Base-by-base conservation (phyloP, 2,888 invertebrate genomes). In the Apotomis turbidana region DNA sequence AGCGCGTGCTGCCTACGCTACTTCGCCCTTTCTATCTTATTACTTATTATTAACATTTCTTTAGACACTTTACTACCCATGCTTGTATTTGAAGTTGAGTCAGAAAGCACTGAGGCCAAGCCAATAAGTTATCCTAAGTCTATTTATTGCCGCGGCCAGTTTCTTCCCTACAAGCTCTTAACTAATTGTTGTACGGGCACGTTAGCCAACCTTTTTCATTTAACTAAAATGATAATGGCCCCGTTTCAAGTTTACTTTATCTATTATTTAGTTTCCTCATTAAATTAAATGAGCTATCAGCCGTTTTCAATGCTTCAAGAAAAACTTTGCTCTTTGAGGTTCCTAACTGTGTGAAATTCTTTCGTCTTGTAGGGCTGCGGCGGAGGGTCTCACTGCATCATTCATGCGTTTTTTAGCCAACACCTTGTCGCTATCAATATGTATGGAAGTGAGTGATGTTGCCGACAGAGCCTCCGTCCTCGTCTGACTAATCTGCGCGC, bases 241-340 rank as follows among this genome's bases (percentile, higher is more conserved):
- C 44, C 49, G 62, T 62, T 58, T 8, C 13, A 58, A 13, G 44
- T 70, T 70, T 59, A 66, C 61, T 59, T 76, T 75, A 71, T 12
- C 38, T n/a, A 73, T 79, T 74, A 77, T 83, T 82, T 83, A 87
- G 83, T 78, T 81, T 74, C 76, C 85, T 88, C 87, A 87, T 92
- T 90, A 90, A 91, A 91, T 86, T 86, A 90, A 90, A 91, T 89
- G 89, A 90, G 88, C 90, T 87, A 90, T 91, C 89, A 89, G 87
- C 74, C 80, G 86, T 81, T 87, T 90, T 84, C 87, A 87, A 86
- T 83, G 85, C 80, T 75, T 71, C 74, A 73, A 85, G 85, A 90
- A 91, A 92, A 90, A 91, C 83, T 70, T 84, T 82, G 82, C 83
- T 83, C 87, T 89, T 89, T 87, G 85, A 86, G 82, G 79, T 84